Evolutionary conservation across 1,140 invertebrate genomes (phyloP), one percentile per base, ranked within the genome.

Genomic region (Anadara kagoshimensis): DNA sequence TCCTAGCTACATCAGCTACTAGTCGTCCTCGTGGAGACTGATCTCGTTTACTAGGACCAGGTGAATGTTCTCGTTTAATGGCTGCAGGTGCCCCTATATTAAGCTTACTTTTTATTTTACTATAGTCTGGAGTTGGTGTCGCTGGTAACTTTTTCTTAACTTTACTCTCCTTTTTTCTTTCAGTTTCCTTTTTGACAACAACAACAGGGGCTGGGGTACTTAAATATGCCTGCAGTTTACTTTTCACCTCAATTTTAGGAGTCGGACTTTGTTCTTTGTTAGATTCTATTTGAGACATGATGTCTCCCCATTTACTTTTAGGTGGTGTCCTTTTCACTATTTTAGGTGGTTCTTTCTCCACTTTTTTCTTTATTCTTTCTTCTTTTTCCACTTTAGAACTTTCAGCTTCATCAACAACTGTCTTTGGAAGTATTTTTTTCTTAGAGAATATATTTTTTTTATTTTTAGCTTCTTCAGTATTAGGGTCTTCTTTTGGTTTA

Each of bases 251-350:
- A 36, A 77, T 73, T 66, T 86, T 89, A 1, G 85, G 75, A 56
- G 88, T 88, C 3, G 62, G 45, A 0, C 75, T 65, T n/a, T 74
- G 77, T 20, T 79, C 84, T 63, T 89, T 89, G 29, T 84, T 83
- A 5, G 74, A 74, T 29, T 86, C 86, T 41, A 90, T 88, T 62
- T 89, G 83, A 8, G 85, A 87, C 83, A 89, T 90, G 20, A 90
- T 88, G 12, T 83, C 78, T 57, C 83, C 87, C 89, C 89, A 90
- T 72, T 89, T 86, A 75, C 86, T 89, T 67, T 88, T 89, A 2
- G 85, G 86, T 5, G 84, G 83, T 11, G 81, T 80, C 43, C 83
- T 76, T 78, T 87, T 88, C 5, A 86, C 77, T 29, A 82, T 81
- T 68, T 85, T 86, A 0, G 79, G 78, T 22, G 79, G 77, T 63